Base-by-base conservation (phyloP, 2,888 invertebrate species). In the Chorisops tibialis region DNA sequence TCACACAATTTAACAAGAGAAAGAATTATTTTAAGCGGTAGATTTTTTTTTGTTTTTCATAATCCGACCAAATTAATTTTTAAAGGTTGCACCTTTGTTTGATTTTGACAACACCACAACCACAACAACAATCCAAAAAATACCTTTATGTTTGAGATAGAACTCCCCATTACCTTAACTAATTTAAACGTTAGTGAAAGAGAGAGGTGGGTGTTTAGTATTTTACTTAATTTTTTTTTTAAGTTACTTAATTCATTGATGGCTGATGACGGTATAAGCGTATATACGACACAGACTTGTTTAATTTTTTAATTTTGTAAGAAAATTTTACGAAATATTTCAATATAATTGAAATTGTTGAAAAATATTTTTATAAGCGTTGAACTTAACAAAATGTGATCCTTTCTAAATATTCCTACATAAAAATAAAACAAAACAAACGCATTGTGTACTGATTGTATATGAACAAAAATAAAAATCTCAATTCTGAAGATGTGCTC, bases 311-410 rank as follows among this genome's bases (percentile, higher is more conserved):
- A 50, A 50, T 49, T 48, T 30, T 60, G 50, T 41, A 60, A 60
- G 41, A 50, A 60, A 50, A 50, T 49, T 48, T 60, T 60, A 49
- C 48, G 59, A 59, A 59, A 59, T 64, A 52, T 64, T 64, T 64
- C 64, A 64, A 64, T 64, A 59, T 62, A 59, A 64, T 64, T 64
- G 62, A 64, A 64, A 64, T 59, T 60, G 60, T 62, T 60, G 59
- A 65, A 63, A 60, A 60, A 62, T 65, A 65, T 65, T 65, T 65
- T 65, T 65, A 65, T 65, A 65, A 65, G 64, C 60, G 64, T 65
- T 65, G 60, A 65, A 62, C 62, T 65, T 51, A 65, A 65, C 43
- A 65, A 65, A 65, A 63, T 63, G 63, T 65, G 63, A 63, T 65
- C 61, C 63, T 65, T 65, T 65, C 65, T 64, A 63, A 61, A 65